phyloP scores from a whole-genome alignment of 2,888 invertebrate species.

The Thereva nobilitata region DNA sequence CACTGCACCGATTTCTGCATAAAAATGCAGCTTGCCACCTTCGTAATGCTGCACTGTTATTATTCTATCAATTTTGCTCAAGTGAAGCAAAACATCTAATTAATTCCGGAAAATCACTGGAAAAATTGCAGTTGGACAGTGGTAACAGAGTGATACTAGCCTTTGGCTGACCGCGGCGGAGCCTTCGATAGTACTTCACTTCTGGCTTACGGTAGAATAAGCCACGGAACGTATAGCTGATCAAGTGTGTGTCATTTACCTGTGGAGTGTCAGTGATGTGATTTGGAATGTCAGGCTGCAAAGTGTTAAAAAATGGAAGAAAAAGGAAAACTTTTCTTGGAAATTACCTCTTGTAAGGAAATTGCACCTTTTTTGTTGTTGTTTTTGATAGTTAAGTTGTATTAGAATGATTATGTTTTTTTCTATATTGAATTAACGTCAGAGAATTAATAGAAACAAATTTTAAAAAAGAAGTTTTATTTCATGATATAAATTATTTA shows the following conservation, averaged over 20 bases:
- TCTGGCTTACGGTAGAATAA: too few relatives aligned
- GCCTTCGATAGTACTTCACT: too few relatives aligned
- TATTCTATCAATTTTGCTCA: constrained; percentile 18
- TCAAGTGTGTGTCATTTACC: constrained; percentile 8
- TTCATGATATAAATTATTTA: too few relatives aligned
- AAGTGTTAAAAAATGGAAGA: constrained; percentile 25
- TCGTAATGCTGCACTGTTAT: constrained; percentile 6
- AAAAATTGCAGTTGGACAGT: not conserved
- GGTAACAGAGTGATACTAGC: not conserved
- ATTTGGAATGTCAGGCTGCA: constrained; percentile 26
- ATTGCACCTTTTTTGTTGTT: constrained; percentile 28
- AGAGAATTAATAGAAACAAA: too few relatives aligned
- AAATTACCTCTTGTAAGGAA: constrained; percentile 33
- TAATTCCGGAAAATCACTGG: constrained; percentile 12
- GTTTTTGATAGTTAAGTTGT: not conserved
- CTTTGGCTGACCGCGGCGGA: not conserved
- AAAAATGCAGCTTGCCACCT: constrained; percentile 1
- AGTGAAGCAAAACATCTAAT: constrained; percentile 27
- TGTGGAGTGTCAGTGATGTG: not conserved
- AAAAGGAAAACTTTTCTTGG: constrained; percentile 17
- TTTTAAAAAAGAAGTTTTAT: too few relatives aligned
- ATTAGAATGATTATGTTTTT: too few relatives aligned
- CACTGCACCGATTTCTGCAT: not conserved
- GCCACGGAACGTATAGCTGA: not conserved
- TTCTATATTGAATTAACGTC: too few relatives aligned